Base-by-base conservation (phyloP, 1,140 invertebrate species). In the Holcopasites calliopsidis region DNA sequence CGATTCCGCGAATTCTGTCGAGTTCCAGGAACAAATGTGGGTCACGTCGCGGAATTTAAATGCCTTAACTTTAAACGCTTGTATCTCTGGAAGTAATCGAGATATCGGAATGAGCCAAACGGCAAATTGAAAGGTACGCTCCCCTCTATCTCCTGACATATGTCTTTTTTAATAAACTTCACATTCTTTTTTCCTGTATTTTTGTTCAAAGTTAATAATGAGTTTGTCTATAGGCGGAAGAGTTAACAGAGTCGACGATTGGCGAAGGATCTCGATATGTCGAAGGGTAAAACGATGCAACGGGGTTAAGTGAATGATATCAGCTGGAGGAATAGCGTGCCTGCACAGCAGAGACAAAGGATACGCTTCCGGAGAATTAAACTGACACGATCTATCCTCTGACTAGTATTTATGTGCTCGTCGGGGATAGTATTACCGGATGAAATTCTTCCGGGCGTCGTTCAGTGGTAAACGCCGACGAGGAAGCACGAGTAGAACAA, bases 241-340 rank as follows among this genome's bases (percentile, higher is more conserved):
- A 18, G 49, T 60, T 71, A 80, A 76, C 33, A 28, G 18, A 55
- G 11, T 57, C 38, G 64, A 52, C 50, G 40, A 71, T 11, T 35
- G 21, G 5, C 76, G 40, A 80, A 57, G 35, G 21, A 55, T 74
- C 55, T 61, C 61, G 65, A 76, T 76, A 54, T 58, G 21, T 35
- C 50, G 21, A n/a, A n/a, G n/a, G 11, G n/a, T 8, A 18, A 18
- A 42, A 71, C 62, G 26, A 35, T 44, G 26, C 3, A 31, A 16
- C 4, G 31, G 23, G 61, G 11, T 47, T 18, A 18, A 13, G 57
- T 47, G 40, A 74, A 66, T 31, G 33, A 44, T 33, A 16, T 73
- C 35, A 18, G 11, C 18, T n/a, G 23, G 60, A 55, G 44, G 18
- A 49, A 50, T n/a, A 23, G 21, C 28, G 4, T 33, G 26, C 16